Evolutionary conservation across 2,888 invertebrate species (phyloP).

Genomic region (Eupithecia abbreviata): DNA sequence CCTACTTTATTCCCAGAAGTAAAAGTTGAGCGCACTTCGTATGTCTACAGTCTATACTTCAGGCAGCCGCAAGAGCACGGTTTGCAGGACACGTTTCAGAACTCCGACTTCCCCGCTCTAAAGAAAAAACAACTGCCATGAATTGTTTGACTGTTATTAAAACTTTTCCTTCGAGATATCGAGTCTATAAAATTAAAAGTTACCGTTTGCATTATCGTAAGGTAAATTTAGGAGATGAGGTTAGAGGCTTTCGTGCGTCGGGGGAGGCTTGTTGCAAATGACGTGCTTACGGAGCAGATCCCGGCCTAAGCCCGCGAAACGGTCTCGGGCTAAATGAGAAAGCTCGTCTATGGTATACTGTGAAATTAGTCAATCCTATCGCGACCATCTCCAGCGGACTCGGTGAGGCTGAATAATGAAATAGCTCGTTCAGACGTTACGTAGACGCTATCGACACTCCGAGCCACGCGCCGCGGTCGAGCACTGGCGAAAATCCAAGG

Average conservation of each 20-base stretch:
- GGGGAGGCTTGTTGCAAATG: constrained; percentile 67
- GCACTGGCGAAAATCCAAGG: constrained; percentile 74
- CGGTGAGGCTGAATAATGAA: constrained; percentile 78
- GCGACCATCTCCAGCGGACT: constrained; percentile 68
- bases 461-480: constrained; percentile 57
- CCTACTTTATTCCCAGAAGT: constrained; percentile 49
- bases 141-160: constrained; percentile 67
- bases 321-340: constrained; percentile 73
- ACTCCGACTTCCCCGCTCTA: constrained; percentile 55
- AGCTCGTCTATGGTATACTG: constrained; percentile 68
- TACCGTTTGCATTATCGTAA: constrained; percentile 61
- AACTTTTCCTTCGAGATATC: constrained; percentile 62
- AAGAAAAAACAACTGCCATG: constrained; percentile 61
- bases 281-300: constrained; percentile 73
- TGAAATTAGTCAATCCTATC: constrained; percentile 81
- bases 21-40: constrained; percentile 49
- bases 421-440: constrained; percentile 73
- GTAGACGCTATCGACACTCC: constrained; percentile 68
- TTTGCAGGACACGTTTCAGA: constrained; percentile 61
- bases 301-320: constrained; percentile 72
- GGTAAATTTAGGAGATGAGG: constrained; percentile 58
- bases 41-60: constrained; percentile 22
- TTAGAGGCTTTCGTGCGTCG: constrained; percentile 57
- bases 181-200: constrained; percentile 61
- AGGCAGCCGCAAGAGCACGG: constrained; percentile 52